phyloP scores from a whole-genome alignment of 2,113 vertebrate species.

The Scalopus aquaticus region DNA sequence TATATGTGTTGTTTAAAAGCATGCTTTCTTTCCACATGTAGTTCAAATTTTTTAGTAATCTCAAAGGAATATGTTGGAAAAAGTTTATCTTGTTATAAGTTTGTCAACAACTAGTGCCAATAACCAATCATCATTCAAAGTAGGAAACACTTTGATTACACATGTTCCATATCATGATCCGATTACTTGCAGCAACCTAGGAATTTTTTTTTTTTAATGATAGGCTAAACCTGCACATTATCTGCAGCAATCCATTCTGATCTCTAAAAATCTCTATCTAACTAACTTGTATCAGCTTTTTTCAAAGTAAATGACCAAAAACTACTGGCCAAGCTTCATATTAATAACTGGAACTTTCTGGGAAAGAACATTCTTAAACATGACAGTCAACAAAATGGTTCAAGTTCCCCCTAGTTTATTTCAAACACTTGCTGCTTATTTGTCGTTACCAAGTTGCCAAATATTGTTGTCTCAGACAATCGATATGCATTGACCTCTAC shows the following conservation, averaged over 20 bases:
- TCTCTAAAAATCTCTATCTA: conserved; percentile 11
- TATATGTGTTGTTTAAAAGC: neutral
- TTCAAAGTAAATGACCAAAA: conserved; percentile 41
- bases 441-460: conserved; percentile 22
- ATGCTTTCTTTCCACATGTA: neutral
- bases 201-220: conserved; percentile 33
- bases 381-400: neutral
- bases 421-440: conserved; percentile 3
- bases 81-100: conserved; percentile 19
- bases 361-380: conserved; percentile 13
- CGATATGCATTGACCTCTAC: conserved; percentile 18
- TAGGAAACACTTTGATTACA: neutral
- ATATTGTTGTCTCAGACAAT: conserved; percentile 1
- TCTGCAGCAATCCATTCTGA: neutral
- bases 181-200: neutral
- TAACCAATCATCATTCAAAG: conserved; percentile 8
- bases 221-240: neutral
- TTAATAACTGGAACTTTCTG: neutral
- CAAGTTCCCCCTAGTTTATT: neutral
- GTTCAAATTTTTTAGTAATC: neutral
- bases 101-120: conserved; percentile 5
- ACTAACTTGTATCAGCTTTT: neutral
- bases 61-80: conserved; percentile 30
- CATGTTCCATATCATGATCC: neutral
- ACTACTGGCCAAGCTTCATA: neutral